Percentiles rank a stretch among this genome's conserved stretches.
These are phyloP conservation scores for Micronycteris hirsuta DNA, from an alignment of 2,113 vertebrate genomes.

Conservation along the genomic window DNA sequence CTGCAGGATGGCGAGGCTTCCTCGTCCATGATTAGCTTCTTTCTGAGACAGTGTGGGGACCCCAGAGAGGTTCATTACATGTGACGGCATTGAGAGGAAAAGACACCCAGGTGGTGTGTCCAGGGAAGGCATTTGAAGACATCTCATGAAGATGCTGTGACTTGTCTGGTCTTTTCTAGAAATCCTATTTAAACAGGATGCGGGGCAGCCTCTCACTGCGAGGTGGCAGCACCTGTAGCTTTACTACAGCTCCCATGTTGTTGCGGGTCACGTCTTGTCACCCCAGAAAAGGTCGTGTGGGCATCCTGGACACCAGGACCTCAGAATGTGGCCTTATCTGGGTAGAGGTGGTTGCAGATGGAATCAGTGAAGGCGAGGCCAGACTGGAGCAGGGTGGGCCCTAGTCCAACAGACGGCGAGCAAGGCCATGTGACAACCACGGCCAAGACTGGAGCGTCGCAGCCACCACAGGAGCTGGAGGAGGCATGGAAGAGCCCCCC, in stretches of 20 bases:
- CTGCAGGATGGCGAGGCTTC: accelerated
- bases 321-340: neutral
- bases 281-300: neutral
- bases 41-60: accelerated
- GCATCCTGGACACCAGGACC: neutral
- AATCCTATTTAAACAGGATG: neutral
- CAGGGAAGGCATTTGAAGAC: accelerated
- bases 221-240: accelerated
- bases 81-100: too few species aligned
- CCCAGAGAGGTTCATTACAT: neutral
- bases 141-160: accelerated
- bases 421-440: neutral
- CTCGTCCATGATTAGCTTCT: neutral
- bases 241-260: accelerated
- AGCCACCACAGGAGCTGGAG: accelerated
- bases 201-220: accelerated
- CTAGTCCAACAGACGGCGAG: neutral
- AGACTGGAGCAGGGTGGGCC: neutral
- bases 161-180: neutral
- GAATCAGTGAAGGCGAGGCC: accelerated
- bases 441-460: accelerated
- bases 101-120: neutral
- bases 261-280: neutral
- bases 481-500: neutral
- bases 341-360: neutral